These are phyloP conservation scores for Celastrina argiolus DNA, from an alignment of 2,888 invertebrate species.

Conservation along the genomic window DNA sequence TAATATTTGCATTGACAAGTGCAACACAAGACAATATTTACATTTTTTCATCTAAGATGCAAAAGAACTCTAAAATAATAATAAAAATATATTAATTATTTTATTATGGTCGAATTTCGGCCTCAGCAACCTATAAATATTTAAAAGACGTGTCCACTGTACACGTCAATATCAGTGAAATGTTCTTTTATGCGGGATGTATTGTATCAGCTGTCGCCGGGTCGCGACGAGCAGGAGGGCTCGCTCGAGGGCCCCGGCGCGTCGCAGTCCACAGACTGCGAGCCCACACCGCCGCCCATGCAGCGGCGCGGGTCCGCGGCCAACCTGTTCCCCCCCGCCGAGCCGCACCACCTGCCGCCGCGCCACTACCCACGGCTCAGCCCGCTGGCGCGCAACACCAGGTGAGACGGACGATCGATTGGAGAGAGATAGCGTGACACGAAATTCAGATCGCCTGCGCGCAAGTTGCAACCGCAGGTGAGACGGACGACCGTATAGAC, in stretches of 20 bases:
- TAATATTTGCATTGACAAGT: no score
- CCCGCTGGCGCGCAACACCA: constrained; percentile 85
- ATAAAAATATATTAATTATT: no score
- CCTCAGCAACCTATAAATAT: no score
- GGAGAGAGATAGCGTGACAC: constrained; percentile 58
- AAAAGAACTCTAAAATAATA: no score
- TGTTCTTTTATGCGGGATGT: no score
- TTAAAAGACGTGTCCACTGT: no score
- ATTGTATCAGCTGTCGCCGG: constrained; percentile 84
- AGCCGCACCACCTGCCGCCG: constrained; percentile 63
- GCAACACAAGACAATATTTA: no score
- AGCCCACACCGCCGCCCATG: constrained; percentile 91
- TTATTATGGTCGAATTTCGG: no score
- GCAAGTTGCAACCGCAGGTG: constrained; percentile 80
- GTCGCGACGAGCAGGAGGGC: constrained; percentile 89
- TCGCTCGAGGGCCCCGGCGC: constrained; percentile 94
- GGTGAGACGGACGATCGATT: constrained; percentile 39
- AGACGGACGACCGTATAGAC: constrained; percentile 15
- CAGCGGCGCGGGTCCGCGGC: constrained; percentile 90
- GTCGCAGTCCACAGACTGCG: constrained; percentile 94
- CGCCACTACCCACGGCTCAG: constrained; percentile 84
- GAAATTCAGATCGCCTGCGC: constrained; percentile 89
- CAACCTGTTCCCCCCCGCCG: constrained; percentile 90
- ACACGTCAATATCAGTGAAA: no score
- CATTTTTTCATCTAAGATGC: no score